Base-by-base conservation (phyloP, 2,113 vertebrate genomes). In the Odontesthes bonariensis region DNA sequence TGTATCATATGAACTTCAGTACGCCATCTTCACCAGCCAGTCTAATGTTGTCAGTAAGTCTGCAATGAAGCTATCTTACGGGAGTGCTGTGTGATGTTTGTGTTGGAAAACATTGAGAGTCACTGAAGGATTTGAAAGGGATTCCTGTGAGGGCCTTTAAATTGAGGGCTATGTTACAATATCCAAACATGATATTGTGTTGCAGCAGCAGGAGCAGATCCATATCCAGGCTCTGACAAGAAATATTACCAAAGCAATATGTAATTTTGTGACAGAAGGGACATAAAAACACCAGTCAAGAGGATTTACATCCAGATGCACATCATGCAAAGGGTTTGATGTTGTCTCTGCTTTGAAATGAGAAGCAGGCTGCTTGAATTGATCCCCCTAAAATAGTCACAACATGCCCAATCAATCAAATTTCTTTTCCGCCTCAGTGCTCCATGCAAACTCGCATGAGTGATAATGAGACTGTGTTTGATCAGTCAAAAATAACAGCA, bases 31-130 rank as follows among this genome's bases (percentile, higher is more conserved):
- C 92, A 99, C 98, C 3, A 97, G 96, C 82, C 97, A 99, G 84
- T 95, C 96, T 77, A 99, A 99, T 2, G 95, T 99, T 75, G 93
- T 98, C 89, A 99, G 98, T 99, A 94, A 99, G 98, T 99, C 17
- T 32, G 40, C 35, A 27, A 44, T 42, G 38, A 51, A 6, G 35
- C 42, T 71, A 33, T 62, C 53, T 62, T 44, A 20, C 59, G 64
- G 27, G 38, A 56, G 8, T 33, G 2, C n/a, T 0, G 20, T 20
- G 13, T 40, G 49, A 61, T 44, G 55, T 66, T 52, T 55, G 54
- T 60, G 54, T 70, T 69, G 51, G 60, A 53, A 79, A 74, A 75
- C 52, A 58, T 47, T 40, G 67, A 38, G 31, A 64, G 20, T 69
- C 46, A 76, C 62, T 61, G 33, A 54, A 56, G 35, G 59, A 81